Evolutionary conservation across 2,888 invertebrate species (phyloP), one percentile per base, ranked within the genome.

Genomic region (Andrena bucephala): DNA sequence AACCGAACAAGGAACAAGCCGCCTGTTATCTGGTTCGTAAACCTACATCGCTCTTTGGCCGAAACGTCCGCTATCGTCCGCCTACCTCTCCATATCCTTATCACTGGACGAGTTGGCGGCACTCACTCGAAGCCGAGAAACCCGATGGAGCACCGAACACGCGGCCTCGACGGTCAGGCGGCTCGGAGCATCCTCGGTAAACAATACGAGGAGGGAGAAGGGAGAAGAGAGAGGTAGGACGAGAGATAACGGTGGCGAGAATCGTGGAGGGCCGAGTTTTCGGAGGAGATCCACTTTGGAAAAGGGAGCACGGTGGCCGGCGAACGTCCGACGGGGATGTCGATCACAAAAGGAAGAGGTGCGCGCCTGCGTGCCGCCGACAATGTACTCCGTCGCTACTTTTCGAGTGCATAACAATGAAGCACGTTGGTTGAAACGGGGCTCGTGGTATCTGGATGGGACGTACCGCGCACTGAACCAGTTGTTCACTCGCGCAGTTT

Each of bases 341-440:
- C 67, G 75, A 62, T 79, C 85, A 87, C 86, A 82, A 85, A 84
- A 86, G 87, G 81, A 84, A 83, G 79, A 83, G 80, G 75, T 82
- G 83, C 86, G 89, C 92, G 90, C 90, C 88, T 90, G 91, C 91
- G 91, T 91, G 85, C 81, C 85, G 81, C 70, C 90, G 81, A 92
- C 92, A 92, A 91, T 92, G 92, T 91, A 87, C 87, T 87, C 87
- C 85, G 85, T 20, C 82, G 84, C 85, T 89, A 87, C 86, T 90
- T 90, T 89, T 88, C 87, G 85, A 87, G 85, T 84, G 89, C 91
- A 92, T 91, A 92, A 92, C 91, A 92, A 92, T 92, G 90, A 89
- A 83, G 83, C 87, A 87, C 89, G 86, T 91, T 90, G 89, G 88
- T 89, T 89, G 87, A 92, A 91, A 91, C 89, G 89, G 80, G 87